Percentiles rank a stretch among this genome's conserved stretches.
These are phyloP conservation scores for Patella pellucida DNA, from an alignment of 2,888 invertebrate species.

Conservation along the genomic window DNA sequence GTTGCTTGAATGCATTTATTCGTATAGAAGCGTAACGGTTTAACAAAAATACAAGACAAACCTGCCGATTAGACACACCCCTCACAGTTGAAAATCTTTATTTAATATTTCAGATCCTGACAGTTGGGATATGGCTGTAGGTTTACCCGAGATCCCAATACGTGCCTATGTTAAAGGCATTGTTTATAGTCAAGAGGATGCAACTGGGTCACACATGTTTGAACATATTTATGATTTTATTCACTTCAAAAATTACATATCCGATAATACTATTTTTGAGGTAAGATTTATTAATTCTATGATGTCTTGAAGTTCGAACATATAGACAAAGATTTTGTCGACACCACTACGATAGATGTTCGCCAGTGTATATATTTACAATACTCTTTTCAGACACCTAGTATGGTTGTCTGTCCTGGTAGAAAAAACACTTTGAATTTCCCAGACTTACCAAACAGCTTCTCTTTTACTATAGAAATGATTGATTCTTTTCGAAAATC, in stretches of 20 bases:
- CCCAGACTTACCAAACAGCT: conserved; percentile 41
- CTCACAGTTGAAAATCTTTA: too few relatives aligned
- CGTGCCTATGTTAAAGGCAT: conserved; percentile 40
- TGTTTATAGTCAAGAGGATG: conserved; percentile 17
- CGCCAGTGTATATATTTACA: not conserved
- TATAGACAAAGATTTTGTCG: not conserved
- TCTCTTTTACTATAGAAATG: conserved; percentile 47
- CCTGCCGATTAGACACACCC: too few relatives aligned
- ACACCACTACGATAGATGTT: not conserved
- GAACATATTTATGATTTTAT: conserved; percentile 51
- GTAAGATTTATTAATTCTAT: conserved; percentile 17
- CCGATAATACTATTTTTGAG: conserved; percentile 31
- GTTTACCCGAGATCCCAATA: conserved; percentile 34
- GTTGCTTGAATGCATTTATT: too few relatives aligned
- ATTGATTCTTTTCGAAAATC: conserved; percentile 22
- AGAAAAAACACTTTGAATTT: conserved; percentile 42
- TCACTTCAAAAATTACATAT: conserved; percentile 29
- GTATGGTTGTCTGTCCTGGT: conserved; percentile 40
- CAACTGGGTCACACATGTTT: conserved; percentile 24
- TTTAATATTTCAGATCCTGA: conserved; percentile 17
- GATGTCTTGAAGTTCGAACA: not conserved
- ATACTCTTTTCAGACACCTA: conserved; percentile 40
- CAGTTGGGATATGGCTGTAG: conserved; percentile 36
- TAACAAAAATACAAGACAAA: too few relatives aligned
- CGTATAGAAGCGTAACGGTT: too few relatives aligned